Percentiles rank a stretch among this genome's conserved stretches.
Conservation (phyloP, 2,888 invertebrate genomes). For the Hylaea fasciaria region DNA sequence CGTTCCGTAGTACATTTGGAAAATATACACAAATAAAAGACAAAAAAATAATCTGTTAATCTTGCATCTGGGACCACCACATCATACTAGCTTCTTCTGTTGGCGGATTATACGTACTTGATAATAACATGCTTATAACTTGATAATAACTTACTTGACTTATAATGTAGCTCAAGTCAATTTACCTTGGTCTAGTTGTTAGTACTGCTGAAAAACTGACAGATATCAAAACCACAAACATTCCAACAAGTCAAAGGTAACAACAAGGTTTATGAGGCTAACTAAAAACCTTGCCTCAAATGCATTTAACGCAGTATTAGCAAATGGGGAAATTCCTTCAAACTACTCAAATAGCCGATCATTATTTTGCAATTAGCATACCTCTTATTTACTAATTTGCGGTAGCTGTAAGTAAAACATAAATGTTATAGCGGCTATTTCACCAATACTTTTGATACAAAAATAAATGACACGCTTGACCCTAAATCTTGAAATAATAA, state of each 20-base stretch:
- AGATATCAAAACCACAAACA: slow-evolving; percentile 1
- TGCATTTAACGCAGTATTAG: slow-evolving; percentile 38
- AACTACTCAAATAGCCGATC: slow-evolving; percentile 47
- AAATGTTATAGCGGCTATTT: too few species aligned
- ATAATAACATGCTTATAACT: too few species aligned
- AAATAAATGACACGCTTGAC: too few species aligned
- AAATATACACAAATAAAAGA: too few species aligned
- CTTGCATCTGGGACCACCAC: too few species aligned
- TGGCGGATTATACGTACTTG: too few species aligned
- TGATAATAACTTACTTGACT: background rate
- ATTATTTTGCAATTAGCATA: slow-evolving; percentile 51
- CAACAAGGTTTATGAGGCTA: slow-evolving; percentile 1
- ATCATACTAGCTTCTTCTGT: too few species aligned
- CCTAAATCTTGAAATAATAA: too few species aligned
- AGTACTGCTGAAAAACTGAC: background rate
- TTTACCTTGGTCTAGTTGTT: background rate
- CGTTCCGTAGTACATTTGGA: too few species aligned
- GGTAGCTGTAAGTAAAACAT: too few species aligned
- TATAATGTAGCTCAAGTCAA: background rate
- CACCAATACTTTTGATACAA: too few species aligned
- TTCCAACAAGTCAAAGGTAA: slow-evolving; percentile 6
- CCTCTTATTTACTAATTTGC: slow-evolving; percentile 40
- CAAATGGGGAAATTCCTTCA: slow-evolving; percentile 43
- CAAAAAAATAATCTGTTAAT: too few species aligned
- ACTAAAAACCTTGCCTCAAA: slow-evolving; percentile 38